Evolutionary conservation across 2,797 vertebrate species (phyloP).

Genomic region (Morelia viridis): DNA sequence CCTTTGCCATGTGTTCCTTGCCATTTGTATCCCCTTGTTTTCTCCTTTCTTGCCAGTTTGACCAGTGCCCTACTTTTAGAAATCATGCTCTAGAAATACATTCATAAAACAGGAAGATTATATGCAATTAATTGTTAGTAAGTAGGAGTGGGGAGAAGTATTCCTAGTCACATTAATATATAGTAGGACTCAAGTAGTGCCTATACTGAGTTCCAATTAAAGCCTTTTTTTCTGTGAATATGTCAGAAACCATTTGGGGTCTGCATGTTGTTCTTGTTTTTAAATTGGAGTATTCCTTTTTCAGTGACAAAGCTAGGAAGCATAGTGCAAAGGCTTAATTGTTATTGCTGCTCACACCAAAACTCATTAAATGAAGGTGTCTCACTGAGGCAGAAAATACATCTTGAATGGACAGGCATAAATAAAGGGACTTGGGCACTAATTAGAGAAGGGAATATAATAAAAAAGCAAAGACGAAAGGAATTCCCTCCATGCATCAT

Average conservation of each 20-base stretch:
- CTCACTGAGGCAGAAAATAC: conserved; percentile 33
- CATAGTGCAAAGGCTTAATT: rapidly evolving
- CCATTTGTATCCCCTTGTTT: neutral
- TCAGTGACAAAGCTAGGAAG: neutral
- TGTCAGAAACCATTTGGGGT: neutral
- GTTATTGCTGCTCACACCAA: neutral
- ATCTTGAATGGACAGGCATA: conserved; percentile 31
- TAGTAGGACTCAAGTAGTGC: neutral
- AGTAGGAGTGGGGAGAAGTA: neutral
- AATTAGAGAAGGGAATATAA: conserved; percentile 45
- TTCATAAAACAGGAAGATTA: neutral
- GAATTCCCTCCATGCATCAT: conserved; percentile 28
- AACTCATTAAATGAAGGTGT: neutral
- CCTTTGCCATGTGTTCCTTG: neutral
- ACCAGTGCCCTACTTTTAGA: neutral
- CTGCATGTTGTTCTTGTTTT: conserved; percentile 3
- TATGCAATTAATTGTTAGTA: neutral
- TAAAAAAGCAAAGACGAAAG: conserved; percentile 33
- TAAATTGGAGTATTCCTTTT: neutral
- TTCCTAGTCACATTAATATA: conserved; percentile 14
- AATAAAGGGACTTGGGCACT: conserved; percentile 39
- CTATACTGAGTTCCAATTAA: neutral
- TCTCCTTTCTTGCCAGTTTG: neutral
- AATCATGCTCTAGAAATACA: neutral
- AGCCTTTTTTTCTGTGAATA: neutral